Base-by-base conservation (phyloP, 2,888 invertebrate genomes). In the Megalurothrips usitatus region DNA sequence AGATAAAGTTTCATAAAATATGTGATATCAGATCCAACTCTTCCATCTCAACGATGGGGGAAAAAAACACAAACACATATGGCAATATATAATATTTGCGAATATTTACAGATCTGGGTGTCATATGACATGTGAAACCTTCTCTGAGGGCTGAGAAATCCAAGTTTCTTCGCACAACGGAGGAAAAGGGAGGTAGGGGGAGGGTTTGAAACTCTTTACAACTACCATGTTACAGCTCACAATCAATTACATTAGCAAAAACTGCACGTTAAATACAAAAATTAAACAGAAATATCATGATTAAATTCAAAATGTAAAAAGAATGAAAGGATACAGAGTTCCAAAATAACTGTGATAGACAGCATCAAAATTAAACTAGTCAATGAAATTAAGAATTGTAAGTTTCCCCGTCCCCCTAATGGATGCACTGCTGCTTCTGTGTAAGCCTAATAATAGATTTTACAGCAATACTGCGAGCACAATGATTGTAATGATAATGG, bases 401-500 rank as follows among this genome's bases (percentile, higher is more conserved):
- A 75, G 26, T 75, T 43, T 26, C 68, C 68, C 68, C 23, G 23
- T 75, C 26, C 68, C 68, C 26, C 34, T 43, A 43, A 12, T 75
- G 12, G 23, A n/a, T 75, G 68, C 68, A 75, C 68, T 75, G 68
- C 68, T 75, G 68, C 68, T 80, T 80, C 81, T 47, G 75, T 68
- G 79, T 81, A 81, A 81, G 75, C 78, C 75, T 49, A 80, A 80
- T 78, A 81, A 81, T 75, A 34, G 34, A 47, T 75, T 26, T 75
- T 75, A 75, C 68, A 75, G 68, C 68, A 75, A 12, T 26, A 75
- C 68, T 75, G 68, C 68, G n/a, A 75, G 26, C 26, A 80, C 80
- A 48, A 82, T 75, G 14, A 82, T 91, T 89, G 94, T 90, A 90
- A 94, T 91, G 89, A 92, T 90, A 91, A 92, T 89, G 89, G 92